Evolutionary conservation across 2,888 invertebrate species (phyloP), one percentile per base, ranked within the genome.

Genomic region (Myopa testacea): DNA sequence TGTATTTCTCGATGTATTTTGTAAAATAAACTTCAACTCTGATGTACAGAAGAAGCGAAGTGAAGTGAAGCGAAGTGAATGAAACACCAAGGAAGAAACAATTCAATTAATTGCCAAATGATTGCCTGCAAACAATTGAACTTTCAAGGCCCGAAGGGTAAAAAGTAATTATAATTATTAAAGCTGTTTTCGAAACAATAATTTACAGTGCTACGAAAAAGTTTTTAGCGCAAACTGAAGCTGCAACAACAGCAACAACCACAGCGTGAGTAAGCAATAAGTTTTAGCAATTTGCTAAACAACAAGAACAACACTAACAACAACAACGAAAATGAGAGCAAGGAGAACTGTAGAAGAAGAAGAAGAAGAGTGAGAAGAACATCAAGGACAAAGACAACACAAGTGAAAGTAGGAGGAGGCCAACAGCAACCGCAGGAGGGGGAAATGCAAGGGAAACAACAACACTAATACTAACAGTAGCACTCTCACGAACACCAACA

Each of bases 141-240:
- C n/a, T 55, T 12, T n/a, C 3, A n/a, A 55, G n/a, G n/a, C 55
- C 16, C 55, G 16, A 14, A 14, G 55, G n/a, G 55, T n/a, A 55
- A n/a, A 63, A 55, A 55, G 55, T 55, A n/a, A 55, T 55, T 55
- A 55, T 55, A 55, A 55, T 55, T 55, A 55, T 55, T 55, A 55
- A 55, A 55, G 14, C 55, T 16, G 14, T 55, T 55, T 55, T 63
- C 26, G 16, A 14, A 55, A 55, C 16, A 55, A 55, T 55, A 55
- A 55, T 55, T 55, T 16, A 55, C 55, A n/a, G 55, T 55, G 55
- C 55, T 55, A 12, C 55, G 16, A 55, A 55, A 55, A 55, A 55
- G 14, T 50, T 55, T 55, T 55, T n/a, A 3, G 55, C 55, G n/a
- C 19, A 63, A 63, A 26, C 63, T 63, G 63, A 26, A 34, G 12